Conservation (phyloP, 1,140 invertebrate genomes). For the Drosophila ficusphila region DNA sequence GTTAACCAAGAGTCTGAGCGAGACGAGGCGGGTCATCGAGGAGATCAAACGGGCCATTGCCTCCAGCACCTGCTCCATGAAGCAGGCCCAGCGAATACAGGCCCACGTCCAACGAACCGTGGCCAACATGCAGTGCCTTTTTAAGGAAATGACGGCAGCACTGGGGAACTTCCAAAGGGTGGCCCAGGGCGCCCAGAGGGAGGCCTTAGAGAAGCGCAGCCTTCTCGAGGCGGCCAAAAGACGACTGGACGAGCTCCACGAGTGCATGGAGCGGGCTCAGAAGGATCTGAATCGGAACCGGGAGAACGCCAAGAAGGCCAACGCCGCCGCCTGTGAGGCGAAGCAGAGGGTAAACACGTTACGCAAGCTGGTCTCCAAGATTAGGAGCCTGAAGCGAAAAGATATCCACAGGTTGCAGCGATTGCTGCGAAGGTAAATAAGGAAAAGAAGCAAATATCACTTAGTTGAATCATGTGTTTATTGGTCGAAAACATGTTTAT, state of each 20-base stretch:
- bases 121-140: constrained; percentile 1
- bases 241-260: constrained; percentile 9
- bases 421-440: not conserved
- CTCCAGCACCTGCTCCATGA: not conserved
- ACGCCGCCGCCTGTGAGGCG: constrained; percentile 32
- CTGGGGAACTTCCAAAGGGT: not conserved
- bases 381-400: constrained; percentile 20
- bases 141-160: not conserved
- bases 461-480: not conserved
- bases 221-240: not conserved
- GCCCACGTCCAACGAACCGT: not conserved
- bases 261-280: not conserved
- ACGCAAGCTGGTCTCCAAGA: not conserved
- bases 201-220: constrained; percentile 4
- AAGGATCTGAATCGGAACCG: constrained; percentile 19
- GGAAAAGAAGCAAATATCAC: not conserved
- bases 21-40: constrained; percentile 11
- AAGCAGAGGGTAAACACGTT: constrained; percentile 7
- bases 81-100: not conserved
- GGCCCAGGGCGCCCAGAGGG: not conserved
- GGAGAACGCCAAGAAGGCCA: constrained; percentile 26
- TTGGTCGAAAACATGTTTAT: constrained; percentile 6
- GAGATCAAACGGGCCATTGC: constrained; percentile 11
- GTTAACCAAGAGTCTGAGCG: constrained; percentile 2
- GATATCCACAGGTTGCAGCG: constrained; percentile 2